Evolutionary conservation across 2,113 vertebrate genomes (phyloP).

Genomic region (Sterna hirundo): DNA sequence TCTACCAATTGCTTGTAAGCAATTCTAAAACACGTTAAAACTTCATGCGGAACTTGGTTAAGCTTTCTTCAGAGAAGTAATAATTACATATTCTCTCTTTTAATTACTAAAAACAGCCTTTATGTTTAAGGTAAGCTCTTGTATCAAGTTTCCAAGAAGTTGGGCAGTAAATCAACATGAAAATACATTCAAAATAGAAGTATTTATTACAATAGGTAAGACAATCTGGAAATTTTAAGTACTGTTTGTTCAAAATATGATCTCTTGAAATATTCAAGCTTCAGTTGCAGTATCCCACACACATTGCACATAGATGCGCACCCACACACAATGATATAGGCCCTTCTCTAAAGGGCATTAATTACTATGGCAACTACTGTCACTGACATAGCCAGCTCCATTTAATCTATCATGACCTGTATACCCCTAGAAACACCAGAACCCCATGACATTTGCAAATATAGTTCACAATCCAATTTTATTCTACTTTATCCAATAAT

Average conservation of each 20-base stretch:
- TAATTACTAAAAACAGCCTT: background rate
- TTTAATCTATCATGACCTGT: background rate
- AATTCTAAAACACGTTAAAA: background rate
- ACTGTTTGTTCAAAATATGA: background rate
- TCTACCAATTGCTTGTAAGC: background rate
- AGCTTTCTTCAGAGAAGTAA: background rate
- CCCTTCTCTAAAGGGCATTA: constrained; percentile 43
- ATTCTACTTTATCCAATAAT: background rate
- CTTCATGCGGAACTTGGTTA: background rate
- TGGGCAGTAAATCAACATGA: background rate
- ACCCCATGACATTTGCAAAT: background rate
- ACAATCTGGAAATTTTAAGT: background rate
- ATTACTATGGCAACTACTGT: constrained; percentile 57
- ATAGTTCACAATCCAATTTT: background rate
- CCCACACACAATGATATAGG: background rate
- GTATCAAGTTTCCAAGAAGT: background rate
- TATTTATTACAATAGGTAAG: background rate
- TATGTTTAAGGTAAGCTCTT: background rate
- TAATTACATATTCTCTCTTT: background rate
- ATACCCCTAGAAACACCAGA: background rate
- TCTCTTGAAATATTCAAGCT: background rate
- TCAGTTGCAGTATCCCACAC: background rate
- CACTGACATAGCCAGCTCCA: background rate
- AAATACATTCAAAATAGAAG: background rate
- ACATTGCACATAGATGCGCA: constrained; percentile 3